phyloP scores from a whole-genome alignment of 2,888 invertebrate species.

The Busseola fusca region DNA sequence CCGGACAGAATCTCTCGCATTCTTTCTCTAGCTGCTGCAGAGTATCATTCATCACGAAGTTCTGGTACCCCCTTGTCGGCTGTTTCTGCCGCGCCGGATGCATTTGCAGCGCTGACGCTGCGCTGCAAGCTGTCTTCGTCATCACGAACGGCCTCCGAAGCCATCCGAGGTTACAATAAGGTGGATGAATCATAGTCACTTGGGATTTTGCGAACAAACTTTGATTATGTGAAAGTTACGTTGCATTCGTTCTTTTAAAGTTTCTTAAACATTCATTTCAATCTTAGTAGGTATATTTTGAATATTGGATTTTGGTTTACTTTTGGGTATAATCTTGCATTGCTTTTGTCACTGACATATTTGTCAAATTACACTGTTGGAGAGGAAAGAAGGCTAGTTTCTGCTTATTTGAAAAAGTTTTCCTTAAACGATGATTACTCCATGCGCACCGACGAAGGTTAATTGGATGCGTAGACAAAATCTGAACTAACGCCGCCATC shows the following conservation, averaged over 20 bases:
- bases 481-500: not conserved
- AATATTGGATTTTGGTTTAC: constrained; percentile 10
- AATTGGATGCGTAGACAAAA: not conserved
- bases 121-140: constrained; percentile 1
- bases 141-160: not conserved
- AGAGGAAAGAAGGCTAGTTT: not conserved
- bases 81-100: constrained; percentile 18
- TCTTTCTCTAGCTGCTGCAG: constrained; percentile 74
- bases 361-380: constrained; percentile 15
- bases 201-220: not conserved
- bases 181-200: constrained; percentile 25
- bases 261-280: constrained; percentile 6
- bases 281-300: constrained; percentile 10
- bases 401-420: not conserved
- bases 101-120: not conserved
- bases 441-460: not conserved
- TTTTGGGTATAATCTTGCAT: constrained; percentile 31
- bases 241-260: constrained; percentile 4
- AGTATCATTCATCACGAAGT: constrained; percentile 75
- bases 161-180: not conserved
- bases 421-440: not conserved
- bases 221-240: not conserved
- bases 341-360: constrained; percentile 25
- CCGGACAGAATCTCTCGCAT: constrained; percentile 75
- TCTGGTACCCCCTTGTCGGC: constrained; percentile 67